A percentile compares a stretch with the other conserved stretches of the same genome.
These are phyloP conservation scores for Anadara kagoshimensis DNA, from an alignment of 1,140 invertebrate genomes.

Conservation along the genomic window DNA sequence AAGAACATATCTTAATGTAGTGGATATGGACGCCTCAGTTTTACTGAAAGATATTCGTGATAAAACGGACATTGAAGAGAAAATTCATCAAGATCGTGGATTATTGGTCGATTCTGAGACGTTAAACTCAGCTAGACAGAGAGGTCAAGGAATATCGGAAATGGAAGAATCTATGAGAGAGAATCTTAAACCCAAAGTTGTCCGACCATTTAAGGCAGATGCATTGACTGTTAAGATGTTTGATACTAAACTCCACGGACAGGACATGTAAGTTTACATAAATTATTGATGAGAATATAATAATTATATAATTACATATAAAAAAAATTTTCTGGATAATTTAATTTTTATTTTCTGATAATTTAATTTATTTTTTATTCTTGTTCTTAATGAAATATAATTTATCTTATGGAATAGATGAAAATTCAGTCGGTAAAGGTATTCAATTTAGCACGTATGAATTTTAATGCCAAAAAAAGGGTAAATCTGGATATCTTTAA, in stretches of 20 bases:
- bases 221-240: slow-evolving; percentile 61
- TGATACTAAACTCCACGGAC: slow-evolving; percentile 43
- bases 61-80: slow-evolving; percentile 39
- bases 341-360: no score
- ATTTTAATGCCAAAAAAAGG: no score
- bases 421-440: no score
- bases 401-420: no score
- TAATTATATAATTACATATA: no score
- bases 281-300: not conserved
- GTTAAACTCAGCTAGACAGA: slow-evolving; percentile 20
- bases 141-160: slow-evolving; percentile 30
- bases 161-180: slow-evolving; percentile 50
- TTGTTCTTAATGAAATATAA: no score
- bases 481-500: no score
- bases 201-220: slow-evolving; percentile 44
- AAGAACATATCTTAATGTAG: slow-evolving; percentile 67
- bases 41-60: slow-evolving; percentile 60
- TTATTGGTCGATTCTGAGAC: slow-evolving; percentile 26
- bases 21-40: slow-evolving; percentile 64
- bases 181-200: slow-evolving; percentile 25
- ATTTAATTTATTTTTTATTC: no score
- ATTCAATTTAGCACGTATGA: no score
- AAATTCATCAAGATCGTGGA: slow-evolving; percentile 29
- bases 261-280: slow-evolving; percentile 44
- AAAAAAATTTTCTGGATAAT: no score